Evolutionary conservation across 1,140 invertebrate species (phyloP), one percentile per base, ranked within the genome.

Genomic region (Sitodiplosis mosellana): DNA sequence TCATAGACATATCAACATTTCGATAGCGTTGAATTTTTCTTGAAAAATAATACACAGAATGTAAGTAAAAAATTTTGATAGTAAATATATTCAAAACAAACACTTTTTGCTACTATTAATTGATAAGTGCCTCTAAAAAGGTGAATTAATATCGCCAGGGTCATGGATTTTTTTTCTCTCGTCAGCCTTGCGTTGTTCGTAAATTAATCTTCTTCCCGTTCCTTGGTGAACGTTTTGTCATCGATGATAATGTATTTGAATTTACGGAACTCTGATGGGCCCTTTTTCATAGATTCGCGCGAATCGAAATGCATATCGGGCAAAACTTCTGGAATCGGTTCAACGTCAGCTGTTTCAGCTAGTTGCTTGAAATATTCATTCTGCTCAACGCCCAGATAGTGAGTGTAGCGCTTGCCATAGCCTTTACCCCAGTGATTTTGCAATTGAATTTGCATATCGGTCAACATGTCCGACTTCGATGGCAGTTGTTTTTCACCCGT

Each of bases 381-480:
- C 41, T 58, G 56, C n/a, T 48, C 40, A 2, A 40, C 6, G n/a
- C 52, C 55, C 14, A 60, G 40, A 18, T 48, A 45, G 48, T 60
- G 58, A 10, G 48, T 40, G 19, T 54, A 22, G 17, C 48, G 49
- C 21, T 47, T 42, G 0, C 48, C 12, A 14, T 47, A 33, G 8
- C 51, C 55, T 36, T 47, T 42, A 33, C 51, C 40, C 11, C 40
- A 42, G 20, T 50, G 48, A 38, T 36, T 48, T 38, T 53, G 17
- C 34, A 53, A 52, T 33, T 72, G 67, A 22, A 56, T 44, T 48
- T 67, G 55, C 8, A 63, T 63, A 42, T 74, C 72, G 38, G 53
- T 51, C 11, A 60, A 49, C 73, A 77, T 74, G 50, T 67, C 56
- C 33, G 69, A 61, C 52, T 62, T 56, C 7, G 55, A 56, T n/a